Evolutionary conservation across 2,113 vertebrate species (phyloP), one percentile per base, ranked within the genome.

Genomic region (Thermophis baileyi): DNA sequence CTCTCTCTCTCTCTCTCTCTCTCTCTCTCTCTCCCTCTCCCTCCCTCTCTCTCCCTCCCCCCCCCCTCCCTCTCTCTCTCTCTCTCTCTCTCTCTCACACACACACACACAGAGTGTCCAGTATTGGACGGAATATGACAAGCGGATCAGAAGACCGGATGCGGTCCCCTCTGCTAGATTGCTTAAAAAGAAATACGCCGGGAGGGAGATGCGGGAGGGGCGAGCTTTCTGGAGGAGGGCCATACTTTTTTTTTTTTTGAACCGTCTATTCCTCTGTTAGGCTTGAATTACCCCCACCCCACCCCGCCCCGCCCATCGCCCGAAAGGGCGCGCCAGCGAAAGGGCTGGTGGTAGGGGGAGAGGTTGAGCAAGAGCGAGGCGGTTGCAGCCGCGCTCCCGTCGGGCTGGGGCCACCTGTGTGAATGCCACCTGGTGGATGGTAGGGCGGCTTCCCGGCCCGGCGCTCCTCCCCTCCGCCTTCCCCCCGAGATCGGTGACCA

Each of bases 401-500:
- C 94, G 18, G 44, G 89, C 94, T 95, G 95, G 91, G 90, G 94
- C 97, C 98, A 99, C 98, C 98, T 99, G 99, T 98, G 97, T 93
- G 91, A 92, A 87, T 93, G 97, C 98, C 99, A 99, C 99, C 99
- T 99, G 99, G 98, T 97, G 97, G 97, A 94, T 98, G 97, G 96
- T 90, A 93, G 91, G 88, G 94, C 93, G 95, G 89, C 95, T 94
- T 51, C 95, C 94, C 47, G 40, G 44, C 60, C 51, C 90, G 86
- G 92, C 63, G 89, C 95, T 69, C 93, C 47, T 69, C 51, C 93
- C 91, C 92, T 86, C 92, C 90, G 40, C 27, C 91, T 88, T 57
- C 87, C 87, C 87, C 51, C 92, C 30, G 50, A 89, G 69, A 2
- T 40, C 25, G 87, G 88, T 54, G 93, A 95, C 88, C 96, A 95